Conservation (phyloP, 2,797 vertebrate species). For the Schizopygopsis malacanthus region DNA sequence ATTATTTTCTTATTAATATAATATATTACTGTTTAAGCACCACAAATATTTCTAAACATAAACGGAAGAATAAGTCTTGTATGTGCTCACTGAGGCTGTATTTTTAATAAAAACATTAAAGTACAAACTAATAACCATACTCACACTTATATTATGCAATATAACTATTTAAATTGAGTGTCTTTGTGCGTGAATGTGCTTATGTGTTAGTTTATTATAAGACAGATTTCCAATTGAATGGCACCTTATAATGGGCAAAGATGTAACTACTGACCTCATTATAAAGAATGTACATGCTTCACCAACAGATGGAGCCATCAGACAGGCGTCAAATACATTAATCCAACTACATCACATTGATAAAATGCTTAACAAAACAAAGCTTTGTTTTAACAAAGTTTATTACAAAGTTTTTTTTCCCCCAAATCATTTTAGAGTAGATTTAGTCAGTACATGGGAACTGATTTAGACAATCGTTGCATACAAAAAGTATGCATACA, state of each 20-base stretch:
- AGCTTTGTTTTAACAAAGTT: neutral
- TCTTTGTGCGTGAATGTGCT: neutral
- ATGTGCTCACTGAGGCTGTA: neutral
- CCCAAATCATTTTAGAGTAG: neutral
- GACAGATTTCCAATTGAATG: neutral
- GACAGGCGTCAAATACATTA: neutral
- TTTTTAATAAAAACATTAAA: neutral
- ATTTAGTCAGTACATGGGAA: neutral
- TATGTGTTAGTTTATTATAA: neutral
- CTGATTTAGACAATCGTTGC: neutral
- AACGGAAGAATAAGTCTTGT: neutral
- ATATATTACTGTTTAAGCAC: neutral
- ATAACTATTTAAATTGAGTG: too few relatives aligned
- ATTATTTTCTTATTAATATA: neutral
- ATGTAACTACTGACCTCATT: neutral
- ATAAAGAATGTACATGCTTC: neutral
- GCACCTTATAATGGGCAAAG: conserved; percentile 29
- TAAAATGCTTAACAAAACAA: neutral
- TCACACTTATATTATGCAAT: too few relatives aligned
- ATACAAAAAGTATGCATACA: neutral
- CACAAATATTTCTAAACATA: neutral
- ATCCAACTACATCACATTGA: neutral
- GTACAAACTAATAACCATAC: neutral
- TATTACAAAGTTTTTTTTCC: neutral
- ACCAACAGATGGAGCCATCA: neutral